These are phyloP conservation scores for Brenthis ino DNA, from an alignment of 2,888 invertebrate species.

Conservation along the genomic window DNA sequence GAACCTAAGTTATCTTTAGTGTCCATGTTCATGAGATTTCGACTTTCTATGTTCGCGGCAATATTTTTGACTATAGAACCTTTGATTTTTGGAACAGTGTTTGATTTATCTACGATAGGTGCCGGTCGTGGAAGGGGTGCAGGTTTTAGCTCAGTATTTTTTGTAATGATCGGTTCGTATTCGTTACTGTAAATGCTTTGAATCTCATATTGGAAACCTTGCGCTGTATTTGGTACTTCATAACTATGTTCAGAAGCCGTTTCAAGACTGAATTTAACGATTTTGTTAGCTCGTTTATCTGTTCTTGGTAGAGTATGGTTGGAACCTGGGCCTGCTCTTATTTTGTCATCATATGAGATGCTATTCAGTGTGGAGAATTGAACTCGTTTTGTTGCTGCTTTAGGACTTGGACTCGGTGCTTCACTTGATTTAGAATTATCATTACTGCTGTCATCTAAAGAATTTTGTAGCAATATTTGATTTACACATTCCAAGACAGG, in stretches of 20 bases:
- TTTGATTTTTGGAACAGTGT: slow-evolving; percentile 68
- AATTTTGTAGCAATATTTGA: slow-evolving; percentile 90
- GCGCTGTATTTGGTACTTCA: slow-evolving; percentile 82
- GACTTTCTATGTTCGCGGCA: slow-evolving; percentile 75
- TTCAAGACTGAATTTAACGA: slow-evolving; percentile 78
- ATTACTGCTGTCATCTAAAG: slow-evolving; percentile 82
- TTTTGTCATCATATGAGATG: slow-evolving; percentile 79
- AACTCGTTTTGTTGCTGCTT: slow-evolving; percentile 80
- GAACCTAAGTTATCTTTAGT: slow-evolving; percentile 70
- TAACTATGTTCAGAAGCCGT: slow-evolving; percentile 83
- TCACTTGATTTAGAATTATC: slow-evolving; percentile 77
- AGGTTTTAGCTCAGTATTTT: slow-evolving; percentile 63
- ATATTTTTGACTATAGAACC: slow-evolving; percentile 79
- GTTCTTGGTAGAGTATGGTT: slow-evolving; percentile 67
- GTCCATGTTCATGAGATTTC: slow-evolving; percentile 72
- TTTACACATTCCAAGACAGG: slow-evolving; percentile 93
- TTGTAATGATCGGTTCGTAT: slow-evolving; percentile 86
- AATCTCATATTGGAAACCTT: slow-evolving; percentile 78
- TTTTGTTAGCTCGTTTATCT: slow-evolving; percentile 77
- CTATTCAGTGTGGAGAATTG: slow-evolving; percentile 85
- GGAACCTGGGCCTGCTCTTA: slow-evolving; percentile 55
- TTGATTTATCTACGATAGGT: slow-evolving; percentile 56
- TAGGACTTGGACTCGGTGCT: slow-evolving; percentile 76
- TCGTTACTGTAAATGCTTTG: slow-evolving; percentile 89
- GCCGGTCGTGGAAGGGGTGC: slow-evolving; percentile 59